Evolutionary conservation across 1,140 invertebrate species (phyloP).

Genomic region (Drosophila athabasca): DNA sequence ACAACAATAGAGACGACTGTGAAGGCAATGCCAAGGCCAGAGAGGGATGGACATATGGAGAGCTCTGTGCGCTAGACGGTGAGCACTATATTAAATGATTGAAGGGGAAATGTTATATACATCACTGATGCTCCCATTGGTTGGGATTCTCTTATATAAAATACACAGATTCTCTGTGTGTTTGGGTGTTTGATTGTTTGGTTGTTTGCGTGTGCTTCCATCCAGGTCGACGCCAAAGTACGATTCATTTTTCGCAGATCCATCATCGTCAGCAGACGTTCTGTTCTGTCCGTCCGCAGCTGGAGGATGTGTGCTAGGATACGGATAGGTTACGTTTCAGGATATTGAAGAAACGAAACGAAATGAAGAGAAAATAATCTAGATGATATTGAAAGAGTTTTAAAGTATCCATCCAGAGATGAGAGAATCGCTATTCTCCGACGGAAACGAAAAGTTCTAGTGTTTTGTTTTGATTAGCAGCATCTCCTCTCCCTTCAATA

Average conservation of each 20-base stretch:
- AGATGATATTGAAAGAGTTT: no score
- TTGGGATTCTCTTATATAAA: constrained; percentile 21
- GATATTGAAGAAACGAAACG: no score
- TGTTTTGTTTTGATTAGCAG: no score
- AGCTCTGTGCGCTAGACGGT: background rate
- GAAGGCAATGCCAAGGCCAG: background rate
- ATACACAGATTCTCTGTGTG: no score
- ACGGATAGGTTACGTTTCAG: no score
- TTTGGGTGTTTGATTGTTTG: constrained; percentile 13
- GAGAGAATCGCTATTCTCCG: no score
- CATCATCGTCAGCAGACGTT: constrained; percentile 71
- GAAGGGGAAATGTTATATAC: constrained; percentile 61
- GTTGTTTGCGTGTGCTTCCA: constrained; percentile 10
- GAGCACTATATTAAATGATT: background rate
- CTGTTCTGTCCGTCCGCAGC: constrained; percentile 12
- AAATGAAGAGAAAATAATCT: no score
- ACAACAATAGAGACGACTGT: constrained; percentile 1
- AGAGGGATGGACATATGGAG: background rate
- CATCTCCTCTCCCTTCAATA: no score
- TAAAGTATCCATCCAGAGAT: no score
- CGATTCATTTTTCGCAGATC: constrained; percentile 57
- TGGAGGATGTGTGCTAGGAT: background rate
- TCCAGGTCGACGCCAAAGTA: constrained; percentile 9
- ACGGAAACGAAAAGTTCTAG: no score
- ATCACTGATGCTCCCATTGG: constrained; percentile 15